Base-by-base conservation (phyloP, 2,888 invertebrate species). In the Lasioglossum morio region DNA sequence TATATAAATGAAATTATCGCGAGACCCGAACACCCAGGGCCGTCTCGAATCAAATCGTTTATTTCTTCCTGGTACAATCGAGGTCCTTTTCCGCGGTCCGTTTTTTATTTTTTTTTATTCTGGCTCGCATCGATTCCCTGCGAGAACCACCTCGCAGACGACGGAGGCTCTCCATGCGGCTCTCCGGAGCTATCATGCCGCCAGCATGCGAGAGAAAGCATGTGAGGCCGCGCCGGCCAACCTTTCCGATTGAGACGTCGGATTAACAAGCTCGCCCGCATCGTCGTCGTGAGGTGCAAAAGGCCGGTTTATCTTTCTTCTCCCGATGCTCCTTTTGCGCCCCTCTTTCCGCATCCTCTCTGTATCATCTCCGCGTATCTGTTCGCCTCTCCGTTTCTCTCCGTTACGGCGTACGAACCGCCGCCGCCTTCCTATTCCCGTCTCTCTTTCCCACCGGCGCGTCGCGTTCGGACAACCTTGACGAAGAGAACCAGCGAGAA, bases 181-280 rank as follows among this genome's bases (percentile, higher is more conserved):
- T 16, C 30, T 63, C 63, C 30, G 16, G 7, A 30, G 30, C 30
- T 12, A n/a, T n/a, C 57, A n/a, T 4, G 57, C 57, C 53, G 23
- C 10, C 75, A 63, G 30, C 66, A 30, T 63, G 74, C 79, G 57
- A 76, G 77, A 77, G 48, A n/a, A n/a, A 70, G 66, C 81, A 77
- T 5, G 37, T 60, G 79, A 87, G 88, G 87, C 81, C 80, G 34
- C 82, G 80, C 81, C 88, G 89, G 84, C 63, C 63, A 30, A 30
- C 30, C 30, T 63, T 92, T 88, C 90, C 90, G 92, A 93, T 93
- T 93, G 91, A 92, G 93, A 92, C 91, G 92, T 92, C 90, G 91
- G 88, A 88, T 92, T 93, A 93, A 93, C 93, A 90, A 92, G 93
- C 91, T 90, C 89, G 89, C 89, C 90, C 90, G 89, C 88, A 43